Evolutionary conservation across 1,140 invertebrate species (phyloP).

Genomic region (Whitmania pigra): DNA sequence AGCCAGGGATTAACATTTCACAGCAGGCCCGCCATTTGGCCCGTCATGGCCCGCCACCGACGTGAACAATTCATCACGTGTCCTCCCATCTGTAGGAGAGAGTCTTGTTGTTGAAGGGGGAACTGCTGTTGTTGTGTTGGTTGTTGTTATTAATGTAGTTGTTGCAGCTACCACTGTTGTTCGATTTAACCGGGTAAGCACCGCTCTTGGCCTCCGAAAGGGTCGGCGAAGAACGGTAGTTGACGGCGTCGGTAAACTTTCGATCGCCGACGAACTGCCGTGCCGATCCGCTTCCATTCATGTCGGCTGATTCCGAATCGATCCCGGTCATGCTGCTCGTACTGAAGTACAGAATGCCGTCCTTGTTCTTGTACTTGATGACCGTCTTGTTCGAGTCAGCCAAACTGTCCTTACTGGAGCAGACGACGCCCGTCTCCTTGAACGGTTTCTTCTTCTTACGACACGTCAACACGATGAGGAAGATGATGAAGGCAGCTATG

Average conservation of each 20-base stretch:
- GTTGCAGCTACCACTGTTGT: not conserved
- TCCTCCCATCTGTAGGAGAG: constrained; percentile 2
- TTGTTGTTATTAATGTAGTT: not conserved
- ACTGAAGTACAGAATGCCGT: constrained; percentile 16
- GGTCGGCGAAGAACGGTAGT: constrained; percentile 4
- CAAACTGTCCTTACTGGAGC: no score
- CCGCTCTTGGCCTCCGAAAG: not conserved
- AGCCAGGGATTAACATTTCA: no score
- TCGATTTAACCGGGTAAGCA: not conserved
- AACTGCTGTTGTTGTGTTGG: not conserved
- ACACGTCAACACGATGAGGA: not conserved
- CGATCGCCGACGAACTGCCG: not conserved
- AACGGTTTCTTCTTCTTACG: not conserved
- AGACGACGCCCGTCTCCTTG: not conserved
- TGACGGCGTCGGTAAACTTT: not conserved
- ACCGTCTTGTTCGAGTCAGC: not conserved
- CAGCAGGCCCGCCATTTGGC: no score
- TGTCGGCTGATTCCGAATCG: not conserved
- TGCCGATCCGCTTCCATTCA: not conserved
- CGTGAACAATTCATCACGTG: not conserved
- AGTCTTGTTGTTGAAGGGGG: not conserved
- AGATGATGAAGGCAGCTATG: constrained; percentile 16
- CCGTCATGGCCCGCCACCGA: no score
- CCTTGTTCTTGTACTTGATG: constrained; percentile 15
- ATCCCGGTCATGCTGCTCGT: not conserved